Conservation (phyloP, 92 coral and sea anemone species). For the Paramuricea clavata region DNA sequence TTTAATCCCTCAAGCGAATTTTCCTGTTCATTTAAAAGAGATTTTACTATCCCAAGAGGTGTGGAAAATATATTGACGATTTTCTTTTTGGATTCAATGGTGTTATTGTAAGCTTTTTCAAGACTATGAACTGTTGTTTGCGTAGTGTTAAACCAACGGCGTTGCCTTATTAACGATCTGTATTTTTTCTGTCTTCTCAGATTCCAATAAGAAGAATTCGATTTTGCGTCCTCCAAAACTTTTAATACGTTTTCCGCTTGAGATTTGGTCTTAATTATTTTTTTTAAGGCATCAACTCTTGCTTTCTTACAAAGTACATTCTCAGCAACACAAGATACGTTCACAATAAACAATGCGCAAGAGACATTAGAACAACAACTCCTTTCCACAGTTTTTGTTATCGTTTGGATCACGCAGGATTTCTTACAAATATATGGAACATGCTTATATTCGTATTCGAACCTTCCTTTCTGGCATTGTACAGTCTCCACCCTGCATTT, state of each 20-base stretch:
- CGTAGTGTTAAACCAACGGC: constrained; percentile 52
- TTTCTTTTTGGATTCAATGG: constrained; percentile 30
- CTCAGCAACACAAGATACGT: constrained; percentile 60
- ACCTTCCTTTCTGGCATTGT: constrained; percentile 48
- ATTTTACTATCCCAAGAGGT: constrained; percentile 1
- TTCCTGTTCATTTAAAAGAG: background rate
- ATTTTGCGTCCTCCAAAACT: constrained; percentile 50
- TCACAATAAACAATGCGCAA: constrained; percentile 62
- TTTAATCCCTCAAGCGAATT: background rate
- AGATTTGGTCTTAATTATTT: constrained; percentile 43
- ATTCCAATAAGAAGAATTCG: constrained; percentile 43
- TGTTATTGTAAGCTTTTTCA: constrained; percentile 47
- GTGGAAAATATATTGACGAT: background rate
- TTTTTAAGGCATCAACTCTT: constrained; percentile 60
- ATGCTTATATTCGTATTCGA: constrained; percentile 51
- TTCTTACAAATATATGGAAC: constrained; percentile 62
- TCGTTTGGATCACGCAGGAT: constrained; percentile 63
- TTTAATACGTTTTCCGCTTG: constrained; percentile 46
- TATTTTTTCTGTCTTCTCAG: constrained; percentile 56
- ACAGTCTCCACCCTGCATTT: constrained; percentile 45
- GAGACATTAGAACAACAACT: constrained; percentile 66
- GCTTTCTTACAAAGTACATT: constrained; percentile 70
- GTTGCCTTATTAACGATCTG: constrained; percentile 44
- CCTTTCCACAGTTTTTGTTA: constrained; percentile 61
- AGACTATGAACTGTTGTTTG: constrained; percentile 46